Conservation (phyloP, 1,140 invertebrate genomes). For the Neodiprion virginianus region DNA sequence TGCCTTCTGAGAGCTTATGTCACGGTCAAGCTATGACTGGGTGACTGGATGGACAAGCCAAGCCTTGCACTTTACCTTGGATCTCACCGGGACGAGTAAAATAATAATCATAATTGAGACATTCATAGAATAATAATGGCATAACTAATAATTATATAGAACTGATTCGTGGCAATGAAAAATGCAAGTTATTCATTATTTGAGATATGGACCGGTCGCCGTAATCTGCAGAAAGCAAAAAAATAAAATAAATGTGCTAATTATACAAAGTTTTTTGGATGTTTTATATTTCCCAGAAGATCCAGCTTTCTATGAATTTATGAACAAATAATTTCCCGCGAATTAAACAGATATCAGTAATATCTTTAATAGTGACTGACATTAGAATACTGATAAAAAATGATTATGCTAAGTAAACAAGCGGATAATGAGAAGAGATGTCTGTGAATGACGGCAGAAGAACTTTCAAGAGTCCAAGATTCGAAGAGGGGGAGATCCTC, state of each 20-base stretch:
- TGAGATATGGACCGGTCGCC: background rate
- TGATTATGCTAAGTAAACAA: slow-evolving; percentile 4
- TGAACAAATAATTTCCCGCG: no score
- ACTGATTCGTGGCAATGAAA: background rate
- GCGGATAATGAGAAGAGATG: background rate
- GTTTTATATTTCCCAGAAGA: no score
- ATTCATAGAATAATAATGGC: no score
- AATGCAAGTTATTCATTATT: background rate
- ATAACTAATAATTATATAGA: no score
- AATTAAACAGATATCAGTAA: no score
- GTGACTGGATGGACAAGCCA: background rate
- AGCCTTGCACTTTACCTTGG: background rate
- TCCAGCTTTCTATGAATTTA: no score
- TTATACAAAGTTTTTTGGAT: no score
- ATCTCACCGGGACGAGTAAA: background rate
- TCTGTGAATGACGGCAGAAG: slow-evolving; percentile 17
- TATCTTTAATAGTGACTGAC: no score
- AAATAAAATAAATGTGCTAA: no score
- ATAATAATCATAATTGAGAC: background rate
- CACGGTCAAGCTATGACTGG: background rate
- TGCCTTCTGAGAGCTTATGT: background rate
- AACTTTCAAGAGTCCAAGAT: slow-evolving; percentile 29
- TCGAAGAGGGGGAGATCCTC: slow-evolving; percentile 37
- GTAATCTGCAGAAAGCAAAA: no score
- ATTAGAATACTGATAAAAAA: background rate